Evolutionary conservation across 2,888 invertebrate species (phyloP), one percentile per base, ranked within the genome.

Genomic region (Volucella inanis): DNA sequence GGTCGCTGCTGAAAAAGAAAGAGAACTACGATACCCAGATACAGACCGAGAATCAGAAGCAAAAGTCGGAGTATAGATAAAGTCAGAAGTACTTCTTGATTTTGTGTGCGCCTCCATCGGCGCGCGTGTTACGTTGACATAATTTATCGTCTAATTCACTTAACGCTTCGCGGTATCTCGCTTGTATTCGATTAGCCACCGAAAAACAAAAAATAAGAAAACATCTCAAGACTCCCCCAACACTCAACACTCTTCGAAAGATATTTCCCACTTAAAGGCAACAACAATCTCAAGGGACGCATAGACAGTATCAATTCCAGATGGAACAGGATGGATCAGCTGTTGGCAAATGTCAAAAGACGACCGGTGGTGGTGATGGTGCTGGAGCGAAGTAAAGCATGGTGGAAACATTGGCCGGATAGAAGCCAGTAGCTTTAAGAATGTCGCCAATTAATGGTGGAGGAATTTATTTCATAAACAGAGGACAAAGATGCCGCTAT

Each of bases 121-220:
- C 71, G 72, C 85, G 85, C 80, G 85, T 85, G 85, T 85, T 76
- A 85, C 71, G 62, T 15, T 70, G 85, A 81, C 81, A 81, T 85
- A 85, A 85, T 85, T 85, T 85, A 85, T 85, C 80, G 81, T 81
- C 85, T 81, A 85, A 85, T 85, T 85, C 85, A 85, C 85, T 85
- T 85, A 85, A 81, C 80, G 85, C 81, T 67, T 81, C 85, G 85
- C 81, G 77, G 80, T 77, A 80, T 81, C 31, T 31, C 81, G 80
- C 14, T 62, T 81, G 85, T 15, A 85, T 85, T 77, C 68, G 85
- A 85, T 85, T 85, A 85, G 80, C 61, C 68, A 47, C 61, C 49
- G 45, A 57, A 61, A 81, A 12, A 59, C 22, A 49, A 65, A 72
- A 65, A 72, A 70, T 57, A 52, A 45, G 45, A 78, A 64, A 64